phyloP scores from a whole-genome alignment of 2,797 vertebrate species.

The Coccyzus lansbergi region DNA sequence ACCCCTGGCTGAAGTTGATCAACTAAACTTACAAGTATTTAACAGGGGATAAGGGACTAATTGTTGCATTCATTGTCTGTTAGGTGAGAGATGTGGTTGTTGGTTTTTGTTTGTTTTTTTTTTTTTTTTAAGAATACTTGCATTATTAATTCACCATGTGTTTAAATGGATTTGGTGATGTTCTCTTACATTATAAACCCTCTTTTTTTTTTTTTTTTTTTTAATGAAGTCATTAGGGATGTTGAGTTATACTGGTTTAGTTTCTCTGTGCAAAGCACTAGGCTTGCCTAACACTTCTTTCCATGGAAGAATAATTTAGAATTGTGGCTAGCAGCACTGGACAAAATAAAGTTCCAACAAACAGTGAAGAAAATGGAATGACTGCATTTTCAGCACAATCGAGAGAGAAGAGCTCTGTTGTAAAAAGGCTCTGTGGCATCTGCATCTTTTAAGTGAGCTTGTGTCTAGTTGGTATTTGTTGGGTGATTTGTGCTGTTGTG shows the following conservation, averaged over 20 bases:
- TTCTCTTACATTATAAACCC: background rate
- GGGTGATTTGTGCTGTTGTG: background rate
- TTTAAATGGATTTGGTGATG: background rate
- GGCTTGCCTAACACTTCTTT: background rate
- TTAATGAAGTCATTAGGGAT: background rate
- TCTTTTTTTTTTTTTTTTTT: accelerated
- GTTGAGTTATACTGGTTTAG: background rate
- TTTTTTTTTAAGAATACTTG: background rate
- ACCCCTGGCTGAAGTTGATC: background rate
- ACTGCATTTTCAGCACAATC: background rate
- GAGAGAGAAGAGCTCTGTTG: background rate
- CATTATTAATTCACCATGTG: background rate
- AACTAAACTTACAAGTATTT: background rate
- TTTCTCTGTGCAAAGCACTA: background rate
- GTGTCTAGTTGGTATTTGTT: background rate
- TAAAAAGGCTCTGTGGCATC: background rate
- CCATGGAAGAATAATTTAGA: background rate
- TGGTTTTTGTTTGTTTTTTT: background rate
- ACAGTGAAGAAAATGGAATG: background rate
- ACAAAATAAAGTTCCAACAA: background rate
- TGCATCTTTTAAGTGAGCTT: background rate
- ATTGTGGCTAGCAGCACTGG: background rate
- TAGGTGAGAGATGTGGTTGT: background rate
- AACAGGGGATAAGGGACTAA: background rate
- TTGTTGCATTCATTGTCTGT: background rate